Conservation (phyloP, 2,113 vertebrate genomes). For the Psilopogon haemacephalus region DNA sequence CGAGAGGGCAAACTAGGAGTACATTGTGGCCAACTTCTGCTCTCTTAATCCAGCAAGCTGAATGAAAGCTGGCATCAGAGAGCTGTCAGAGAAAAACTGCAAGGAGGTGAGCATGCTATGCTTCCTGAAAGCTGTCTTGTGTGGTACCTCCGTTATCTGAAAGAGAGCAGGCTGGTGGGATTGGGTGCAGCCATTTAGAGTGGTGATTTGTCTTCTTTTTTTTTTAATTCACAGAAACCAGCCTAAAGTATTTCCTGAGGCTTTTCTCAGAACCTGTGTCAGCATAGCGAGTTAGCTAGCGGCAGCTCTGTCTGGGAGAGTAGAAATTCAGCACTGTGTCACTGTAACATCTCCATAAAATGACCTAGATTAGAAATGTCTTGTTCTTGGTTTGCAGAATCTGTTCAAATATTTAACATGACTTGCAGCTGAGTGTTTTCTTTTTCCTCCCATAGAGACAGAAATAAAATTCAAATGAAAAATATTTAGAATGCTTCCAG, state of each 20-base stretch:
- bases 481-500: background rate
- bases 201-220: background rate
- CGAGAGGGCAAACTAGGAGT: background rate
- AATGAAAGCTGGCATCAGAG: background rate
- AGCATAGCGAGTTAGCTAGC: background rate
- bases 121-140: background rate
- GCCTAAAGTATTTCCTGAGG: slow-evolving; percentile 22
- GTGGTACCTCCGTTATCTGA: background rate
- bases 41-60: background rate
- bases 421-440: fast-evolving
- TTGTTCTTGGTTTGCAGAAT: slow-evolving; percentile 10
- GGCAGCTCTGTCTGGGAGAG: background rate
- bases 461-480: background rate
- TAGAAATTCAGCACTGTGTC: background rate
- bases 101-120: background rate
- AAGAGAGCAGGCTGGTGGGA: background rate
- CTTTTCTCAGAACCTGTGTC: slow-evolving; percentile 43
- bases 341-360: background rate
- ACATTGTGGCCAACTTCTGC: background rate
- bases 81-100: background rate
- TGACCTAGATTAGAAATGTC: slow-evolving; percentile 5
- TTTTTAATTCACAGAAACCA: background rate
- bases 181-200: background rate
- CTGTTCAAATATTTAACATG: slow-evolving; percentile 23
- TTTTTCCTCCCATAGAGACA: background rate